phyloP scores from a whole-genome alignment of 1,140 invertebrate species.

The Apolygus lucorum region DNA sequence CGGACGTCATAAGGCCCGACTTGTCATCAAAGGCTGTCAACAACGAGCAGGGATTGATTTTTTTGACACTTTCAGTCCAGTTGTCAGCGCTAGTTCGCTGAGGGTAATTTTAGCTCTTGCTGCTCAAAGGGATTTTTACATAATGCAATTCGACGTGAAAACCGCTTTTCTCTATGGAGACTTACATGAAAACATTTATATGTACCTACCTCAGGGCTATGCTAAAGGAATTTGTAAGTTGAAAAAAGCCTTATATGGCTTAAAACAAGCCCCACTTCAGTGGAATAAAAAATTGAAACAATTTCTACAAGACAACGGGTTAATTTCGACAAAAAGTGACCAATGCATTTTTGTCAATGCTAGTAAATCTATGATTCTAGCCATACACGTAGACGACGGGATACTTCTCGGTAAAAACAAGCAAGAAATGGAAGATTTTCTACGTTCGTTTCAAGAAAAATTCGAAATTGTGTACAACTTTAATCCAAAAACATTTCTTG shows the following conservation, averaged over 20 bases:
- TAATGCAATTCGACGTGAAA: conserved; percentile 42
- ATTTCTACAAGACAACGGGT: conserved; percentile 18
- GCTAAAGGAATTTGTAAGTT: conserved; percentile 34
- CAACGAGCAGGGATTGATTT: conserved; percentile 37
- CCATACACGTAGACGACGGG: conserved; percentile 14
- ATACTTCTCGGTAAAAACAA: conserved; percentile 15
- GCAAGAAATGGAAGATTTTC: neutral
- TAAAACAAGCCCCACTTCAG: conserved; percentile 38
- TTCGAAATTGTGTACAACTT: neutral
- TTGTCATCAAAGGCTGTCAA: conserved; percentile 39
- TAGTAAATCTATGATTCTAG: conserved; percentile 2
- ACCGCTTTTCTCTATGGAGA: conserved; percentile 21
- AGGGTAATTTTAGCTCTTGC: conserved; percentile 40
- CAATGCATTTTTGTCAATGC: neutral
- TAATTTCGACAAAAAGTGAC: neutral
- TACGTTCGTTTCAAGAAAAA: neutral
- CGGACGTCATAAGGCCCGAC: conserved; percentile 37
- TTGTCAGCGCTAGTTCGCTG: conserved; percentile 38
- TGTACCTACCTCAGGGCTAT: conserved; percentile 30
- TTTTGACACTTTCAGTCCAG: conserved; percentile 38
- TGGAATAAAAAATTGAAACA: conserved; percentile 33
- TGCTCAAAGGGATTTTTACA: conserved; percentile 35
- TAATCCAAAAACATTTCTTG: conserved; percentile 13
- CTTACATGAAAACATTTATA: conserved; percentile 8
- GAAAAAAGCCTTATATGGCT: conserved; percentile 40